Evolutionary conservation across 2,888 invertebrate genomes (phyloP).

Genomic region (Macrophya alboannulata): DNA sequence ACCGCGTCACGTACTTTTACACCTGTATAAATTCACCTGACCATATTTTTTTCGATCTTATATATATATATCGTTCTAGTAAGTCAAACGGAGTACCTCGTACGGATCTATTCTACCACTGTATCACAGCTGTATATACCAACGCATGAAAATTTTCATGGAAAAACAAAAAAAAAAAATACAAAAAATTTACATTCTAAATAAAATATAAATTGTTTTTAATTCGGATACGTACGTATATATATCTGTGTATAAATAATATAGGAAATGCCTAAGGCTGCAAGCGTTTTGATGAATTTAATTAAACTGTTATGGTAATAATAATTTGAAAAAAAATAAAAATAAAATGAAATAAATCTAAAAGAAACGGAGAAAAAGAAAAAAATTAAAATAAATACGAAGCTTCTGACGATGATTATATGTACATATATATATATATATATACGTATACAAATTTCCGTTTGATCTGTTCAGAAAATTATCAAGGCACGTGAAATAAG

Average conservation of each 20-base stretch:
- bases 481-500: background rate
- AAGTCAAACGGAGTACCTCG: background rate
- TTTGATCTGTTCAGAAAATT: slow-evolving; percentile 13
- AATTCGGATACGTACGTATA: too few relatives aligned
- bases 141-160: too few relatives aligned
- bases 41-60: background rate
- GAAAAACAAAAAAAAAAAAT: too few relatives aligned
- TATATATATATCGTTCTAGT: background rate
- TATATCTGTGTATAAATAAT: too few relatives aligned
- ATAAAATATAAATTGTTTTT: too few relatives aligned
- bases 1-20: slow-evolving; percentile 29
- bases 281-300: background rate
- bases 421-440: too few relatives aligned
- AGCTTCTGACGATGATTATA: background rate
- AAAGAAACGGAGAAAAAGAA: background rate
- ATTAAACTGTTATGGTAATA: background rate
- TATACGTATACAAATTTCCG: background rate
- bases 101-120: background rate
- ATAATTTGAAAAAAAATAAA: too few relatives aligned
- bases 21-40: slow-evolving; percentile 2
- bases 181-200: too few relatives aligned
- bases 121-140: too few relatives aligned
- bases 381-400: background rate
- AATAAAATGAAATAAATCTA: background rate
- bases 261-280: too few relatives aligned